Conservation (phyloP, 37 sponge, comb jelly and placozoan species). For the Cladorhizidae sp. region DNA sequence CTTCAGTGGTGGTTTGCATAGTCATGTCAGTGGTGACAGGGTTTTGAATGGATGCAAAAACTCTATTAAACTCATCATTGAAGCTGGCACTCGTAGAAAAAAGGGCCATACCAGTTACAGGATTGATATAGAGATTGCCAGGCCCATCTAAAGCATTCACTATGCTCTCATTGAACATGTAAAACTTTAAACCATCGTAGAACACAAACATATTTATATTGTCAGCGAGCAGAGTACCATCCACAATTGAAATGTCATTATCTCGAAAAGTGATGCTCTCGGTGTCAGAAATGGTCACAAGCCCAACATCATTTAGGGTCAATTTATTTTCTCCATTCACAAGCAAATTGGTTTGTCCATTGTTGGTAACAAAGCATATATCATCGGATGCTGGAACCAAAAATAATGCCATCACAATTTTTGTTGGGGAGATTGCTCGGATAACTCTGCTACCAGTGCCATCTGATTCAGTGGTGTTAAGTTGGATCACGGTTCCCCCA, state of each 20-base stretch:
- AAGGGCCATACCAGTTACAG: not conserved
- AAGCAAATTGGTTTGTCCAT: not conserved
- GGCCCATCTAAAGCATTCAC: not conserved
- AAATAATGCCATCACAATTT: too few species aligned
- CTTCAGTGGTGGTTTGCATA: not conserved
- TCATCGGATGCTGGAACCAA: too few species aligned
- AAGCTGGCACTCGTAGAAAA: not conserved
- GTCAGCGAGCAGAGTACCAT: not conserved
- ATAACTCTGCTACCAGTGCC: not conserved
- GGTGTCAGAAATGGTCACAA: not conserved
- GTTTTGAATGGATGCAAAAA: too few species aligned
- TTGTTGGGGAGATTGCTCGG: not conserved
- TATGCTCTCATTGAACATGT: constrained; percentile 9
- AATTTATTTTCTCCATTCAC: constrained; percentile 4
- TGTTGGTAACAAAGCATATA: too few species aligned
- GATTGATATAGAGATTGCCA: not conserved
- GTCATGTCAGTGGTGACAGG: not conserved
- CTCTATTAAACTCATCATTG: not conserved
- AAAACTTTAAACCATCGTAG: constrained; percentile 27
- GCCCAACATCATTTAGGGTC: not conserved
- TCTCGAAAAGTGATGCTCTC: not conserved
- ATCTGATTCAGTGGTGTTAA: constrained; percentile 26
- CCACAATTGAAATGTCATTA: not conserved
- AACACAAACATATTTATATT: constrained; percentile 5
- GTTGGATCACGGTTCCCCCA: not conserved